phyloP scores from a whole-genome alignment of 2,113 vertebrate genomes.

The Pogona vitticeps region DNA sequence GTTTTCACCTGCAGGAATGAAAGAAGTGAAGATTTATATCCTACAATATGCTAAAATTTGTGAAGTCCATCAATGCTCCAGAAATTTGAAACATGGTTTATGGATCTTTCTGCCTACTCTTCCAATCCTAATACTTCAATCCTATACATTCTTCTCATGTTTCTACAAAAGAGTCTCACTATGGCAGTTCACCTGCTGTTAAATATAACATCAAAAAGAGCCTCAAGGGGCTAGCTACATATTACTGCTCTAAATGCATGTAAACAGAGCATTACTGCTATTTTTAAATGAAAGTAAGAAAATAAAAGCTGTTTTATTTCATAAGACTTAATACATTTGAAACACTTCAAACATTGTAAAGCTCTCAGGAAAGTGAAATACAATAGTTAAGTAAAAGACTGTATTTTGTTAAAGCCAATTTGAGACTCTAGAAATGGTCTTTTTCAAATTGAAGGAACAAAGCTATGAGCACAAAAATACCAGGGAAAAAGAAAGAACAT shows the following conservation, averaged over 20 bases:
- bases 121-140: no score
- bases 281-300: not conserved
- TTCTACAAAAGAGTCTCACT: not conserved
- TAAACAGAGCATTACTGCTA: not conserved
- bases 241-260: not conserved
- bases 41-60: not conserved
- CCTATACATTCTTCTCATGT: not conserved
- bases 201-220: not conserved
- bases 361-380: not conserved
- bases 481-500: not conserved
- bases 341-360: not conserved
- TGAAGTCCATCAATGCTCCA: no score
- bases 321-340: not conserved
- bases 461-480: not conserved
- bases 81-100: no score
- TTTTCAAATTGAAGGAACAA: not conserved
- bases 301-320: not conserved
- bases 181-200: no score
- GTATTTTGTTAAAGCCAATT: not conserved
- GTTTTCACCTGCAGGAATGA: no score
- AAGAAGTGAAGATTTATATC: not conserved
- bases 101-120: no score
- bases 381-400: not conserved
- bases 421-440: not conserved
- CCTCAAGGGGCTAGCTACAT: not conserved